A percentile compares a stretch with the other conserved stretches of the same genome.
These are phyloP conservation scores for Drosophila micromelanica DNA, from an alignment of 1,140 invertebrate genomes.

Conservation along the genomic window DNA sequence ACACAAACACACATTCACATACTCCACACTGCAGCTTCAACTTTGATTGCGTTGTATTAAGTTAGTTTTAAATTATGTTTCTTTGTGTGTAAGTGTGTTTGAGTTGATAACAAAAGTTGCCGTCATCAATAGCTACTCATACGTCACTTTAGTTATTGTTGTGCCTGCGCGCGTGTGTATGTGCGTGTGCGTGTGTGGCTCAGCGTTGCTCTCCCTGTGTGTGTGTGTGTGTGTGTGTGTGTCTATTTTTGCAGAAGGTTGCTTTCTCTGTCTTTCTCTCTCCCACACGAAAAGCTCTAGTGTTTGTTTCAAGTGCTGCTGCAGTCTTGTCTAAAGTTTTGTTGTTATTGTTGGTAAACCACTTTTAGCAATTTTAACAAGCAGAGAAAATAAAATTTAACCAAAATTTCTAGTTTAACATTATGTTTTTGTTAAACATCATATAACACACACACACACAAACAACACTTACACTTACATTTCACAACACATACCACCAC, in stretches of 20 bases:
- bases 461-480: constrained; percentile 12
- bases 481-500: constrained; percentile 6
- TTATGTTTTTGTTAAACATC: constrained; percentile 42
- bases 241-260: constrained; percentile 40
- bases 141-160: constrained; percentile 7
- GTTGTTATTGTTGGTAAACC: constrained; percentile 24
- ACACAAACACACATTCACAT: constrained; percentile 11
- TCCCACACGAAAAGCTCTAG: constrained; percentile 43
- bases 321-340: constrained; percentile 24
- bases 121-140: constrained; percentile 2
- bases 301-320: constrained; percentile 25
- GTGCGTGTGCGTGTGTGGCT: not conserved
- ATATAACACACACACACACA: constrained; percentile 17
- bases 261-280: constrained; percentile 37
- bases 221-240: constrained; percentile 31
- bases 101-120: constrained; percentile 31
- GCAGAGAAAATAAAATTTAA: constrained; percentile 19
- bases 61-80: constrained; percentile 68
- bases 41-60: constrained; percentile 48
- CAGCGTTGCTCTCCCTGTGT: constrained; percentile 24
- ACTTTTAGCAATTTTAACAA: constrained; percentile 33
- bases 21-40: constrained; percentile 32
- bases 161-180: constrained; percentile 6
- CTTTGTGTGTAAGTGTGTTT: constrained; percentile 31
- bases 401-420: constrained; percentile 42